A percentile compares a stretch with the other conserved stretches of the same genome.
phyloP scores from a whole-genome alignment of 2,797 vertebrate genomes.

The Nothura maculosa region DNA sequence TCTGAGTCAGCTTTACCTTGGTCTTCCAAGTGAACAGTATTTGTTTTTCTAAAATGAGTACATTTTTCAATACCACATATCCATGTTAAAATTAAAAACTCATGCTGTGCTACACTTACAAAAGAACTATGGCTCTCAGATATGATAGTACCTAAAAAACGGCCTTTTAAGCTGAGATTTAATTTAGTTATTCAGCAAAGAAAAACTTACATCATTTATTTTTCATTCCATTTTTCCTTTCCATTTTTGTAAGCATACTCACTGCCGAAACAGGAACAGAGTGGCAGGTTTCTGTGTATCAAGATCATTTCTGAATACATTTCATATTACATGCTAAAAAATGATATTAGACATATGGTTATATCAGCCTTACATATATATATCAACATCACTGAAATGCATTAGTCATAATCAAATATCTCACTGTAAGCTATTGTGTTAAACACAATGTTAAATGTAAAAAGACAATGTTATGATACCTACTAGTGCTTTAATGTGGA shows the following conservation, averaged over 20 bases:
- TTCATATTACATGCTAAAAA: neutral
- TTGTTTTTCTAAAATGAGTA: neutral
- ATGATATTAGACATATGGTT: neutral
- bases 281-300: neutral
- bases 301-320: neutral
- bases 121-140: neutral
- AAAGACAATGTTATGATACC: neutral
- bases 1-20: neutral
- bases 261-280: neutral
- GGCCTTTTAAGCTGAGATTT: neutral
- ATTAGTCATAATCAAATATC: neutral
- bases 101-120: neutral
- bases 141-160: neutral
- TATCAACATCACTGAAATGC: neutral
- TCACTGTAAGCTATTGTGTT: neutral
- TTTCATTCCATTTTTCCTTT: neutral
- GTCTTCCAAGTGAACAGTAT: neutral
- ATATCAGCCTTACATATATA: neutral
- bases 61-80: neutral
- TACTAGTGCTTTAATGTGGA: neutral
- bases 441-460: neutral
- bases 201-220: neutral
- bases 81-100: neutral
- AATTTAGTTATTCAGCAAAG: constrained; percentile 1
- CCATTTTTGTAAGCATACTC: neutral